phyloP scores from a whole-genome alignment of 1,140 invertebrate species.

The Drosophila serrata region DNA sequence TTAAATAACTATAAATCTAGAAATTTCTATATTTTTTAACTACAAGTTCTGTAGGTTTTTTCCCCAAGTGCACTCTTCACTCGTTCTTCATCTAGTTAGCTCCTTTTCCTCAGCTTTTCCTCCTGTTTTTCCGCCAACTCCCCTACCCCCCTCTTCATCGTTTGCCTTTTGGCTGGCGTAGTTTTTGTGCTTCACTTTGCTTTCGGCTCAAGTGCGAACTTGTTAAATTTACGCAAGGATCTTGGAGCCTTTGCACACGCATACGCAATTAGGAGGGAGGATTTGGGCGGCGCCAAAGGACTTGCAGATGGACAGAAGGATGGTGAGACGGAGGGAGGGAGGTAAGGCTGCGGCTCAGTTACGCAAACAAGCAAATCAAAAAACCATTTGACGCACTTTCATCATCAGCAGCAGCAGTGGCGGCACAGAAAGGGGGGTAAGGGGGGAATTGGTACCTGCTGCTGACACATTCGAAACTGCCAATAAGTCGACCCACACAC shows the following conservation, averaged over 20 bases:
- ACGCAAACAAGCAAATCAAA: constrained; percentile 81
- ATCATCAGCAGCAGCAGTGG: constrained; percentile 64
- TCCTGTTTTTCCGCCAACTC: background rate
- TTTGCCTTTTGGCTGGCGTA: constrained; percentile 52
- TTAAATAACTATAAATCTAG: background rate
- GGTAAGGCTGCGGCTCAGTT: constrained; percentile 58
- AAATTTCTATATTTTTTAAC: background rate
- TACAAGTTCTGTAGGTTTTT: background rate
- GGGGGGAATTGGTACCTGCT: constrained; percentile 64
- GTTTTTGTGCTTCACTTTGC: constrained; percentile 65
- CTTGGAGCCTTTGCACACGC: constrained; percentile 66
- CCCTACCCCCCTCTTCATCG: background rate
- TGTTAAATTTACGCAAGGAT: constrained; percentile 82
- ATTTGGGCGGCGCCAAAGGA: constrained; percentile 5
- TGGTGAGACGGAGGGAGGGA: no score
- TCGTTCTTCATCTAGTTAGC: constrained; percentile 31
- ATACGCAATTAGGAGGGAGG: constrained; percentile 75
- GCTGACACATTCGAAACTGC: constrained; percentile 79
- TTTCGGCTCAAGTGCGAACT: constrained; percentile 78
- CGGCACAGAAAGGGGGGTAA: constrained; percentile 2
- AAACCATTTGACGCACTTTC: constrained; percentile 83
- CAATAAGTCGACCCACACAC: constrained; percentile 60
- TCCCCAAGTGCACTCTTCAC: constrained; percentile 9
- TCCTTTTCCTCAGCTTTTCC: constrained; percentile 8
- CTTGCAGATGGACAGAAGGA: background rate